phyloP scores from a whole-genome alignment of 2,888 invertebrate genomes.

The Leucoma salicis region DNA sequence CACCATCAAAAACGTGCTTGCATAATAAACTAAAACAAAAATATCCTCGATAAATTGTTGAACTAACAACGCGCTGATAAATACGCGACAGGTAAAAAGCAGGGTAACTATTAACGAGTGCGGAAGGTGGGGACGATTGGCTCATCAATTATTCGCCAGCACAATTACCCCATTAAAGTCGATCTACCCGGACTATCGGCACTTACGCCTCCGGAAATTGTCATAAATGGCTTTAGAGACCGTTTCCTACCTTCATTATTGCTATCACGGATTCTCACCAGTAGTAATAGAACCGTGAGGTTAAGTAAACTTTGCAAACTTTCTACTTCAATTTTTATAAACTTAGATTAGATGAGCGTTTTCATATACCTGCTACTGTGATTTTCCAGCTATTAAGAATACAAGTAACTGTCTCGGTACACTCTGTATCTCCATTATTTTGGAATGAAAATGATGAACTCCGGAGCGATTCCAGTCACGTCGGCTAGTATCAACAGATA shows the following conservation, averaged over 20 bases:
- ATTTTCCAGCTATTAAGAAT: too few species aligned
- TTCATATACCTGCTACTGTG: too few species aligned
- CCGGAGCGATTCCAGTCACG: too few species aligned
- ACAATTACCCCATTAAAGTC: slow-evolving; percentile 65
- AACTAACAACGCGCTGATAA: not conserved
- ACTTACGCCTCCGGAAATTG: slow-evolving; percentile 48
- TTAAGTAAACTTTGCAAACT: not conserved
- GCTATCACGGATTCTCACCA: not conserved
- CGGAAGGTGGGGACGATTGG: slow-evolving; percentile 55
- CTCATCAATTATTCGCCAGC: slow-evolving; percentile 57
- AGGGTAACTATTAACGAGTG: slow-evolving; percentile 45
- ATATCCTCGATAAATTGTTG: too few species aligned
- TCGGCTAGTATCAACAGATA: too few species aligned
- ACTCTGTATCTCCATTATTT: too few species aligned
- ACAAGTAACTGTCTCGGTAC: too few species aligned
- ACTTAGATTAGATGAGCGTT: too few species aligned
- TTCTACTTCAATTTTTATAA: slow-evolving; percentile 8
- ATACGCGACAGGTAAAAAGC: slow-evolving; percentile 14
- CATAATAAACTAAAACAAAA: too few species aligned
- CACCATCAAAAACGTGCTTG: too few species aligned
- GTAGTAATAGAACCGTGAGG: not conserved
- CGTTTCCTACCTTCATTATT: slow-evolving; percentile 12
- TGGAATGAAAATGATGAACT: too few species aligned
- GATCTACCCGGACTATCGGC: slow-evolving; percentile 46
- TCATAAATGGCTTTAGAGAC: slow-evolving; percentile 40